Percentiles rank a stretch among this genome's conserved stretches.
These are phyloP conservation scores for Drosophila busckii DNA, from an alignment of 1,140 invertebrate species.

Conservation along the genomic window DNA sequence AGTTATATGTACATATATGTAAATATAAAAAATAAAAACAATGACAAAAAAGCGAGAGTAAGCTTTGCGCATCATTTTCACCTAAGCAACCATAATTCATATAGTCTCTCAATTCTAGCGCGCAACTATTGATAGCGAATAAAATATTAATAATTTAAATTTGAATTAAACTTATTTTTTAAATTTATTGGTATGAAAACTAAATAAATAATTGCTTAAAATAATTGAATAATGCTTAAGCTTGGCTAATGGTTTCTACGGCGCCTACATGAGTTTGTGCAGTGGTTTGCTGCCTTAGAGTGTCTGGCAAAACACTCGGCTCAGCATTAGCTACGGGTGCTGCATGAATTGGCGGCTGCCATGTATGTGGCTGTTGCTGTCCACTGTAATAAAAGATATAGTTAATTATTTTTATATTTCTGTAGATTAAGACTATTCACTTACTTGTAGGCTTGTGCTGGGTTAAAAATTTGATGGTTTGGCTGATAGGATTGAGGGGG, in stretches of 20 bases:
- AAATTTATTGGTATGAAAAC: no score
- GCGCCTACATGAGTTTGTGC: slow-evolving; percentile 9
- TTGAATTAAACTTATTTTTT: no score
- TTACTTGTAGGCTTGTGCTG: slow-evolving; percentile 2
- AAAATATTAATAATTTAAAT: no score
- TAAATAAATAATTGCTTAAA: no score
- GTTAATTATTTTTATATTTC: neutral
- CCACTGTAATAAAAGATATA: neutral
- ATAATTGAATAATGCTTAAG: no score
- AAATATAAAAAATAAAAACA: neutral
- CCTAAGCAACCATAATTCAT: slow-evolving; percentile 16
- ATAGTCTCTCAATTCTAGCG: no score
- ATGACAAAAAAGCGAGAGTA: slow-evolving; percentile 1
- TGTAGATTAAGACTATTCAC: neutral
- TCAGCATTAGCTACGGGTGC: neutral
- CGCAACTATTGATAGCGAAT: neutral
- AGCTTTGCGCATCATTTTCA: slow-evolving; percentile 27
- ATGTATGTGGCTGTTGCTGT: neutral
- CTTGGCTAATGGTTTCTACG: slow-evolving; percentile 28
- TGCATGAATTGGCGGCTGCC: neutral
- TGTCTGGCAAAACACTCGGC: slow-evolving; percentile 1
- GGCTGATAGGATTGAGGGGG: neutral
- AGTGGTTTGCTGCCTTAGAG: neutral
- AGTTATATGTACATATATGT: slow-evolving; percentile 1
- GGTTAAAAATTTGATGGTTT: neutral